Base-by-base conservation (phyloP, 2,888 invertebrate species). In the Pteria penguin region DNA sequence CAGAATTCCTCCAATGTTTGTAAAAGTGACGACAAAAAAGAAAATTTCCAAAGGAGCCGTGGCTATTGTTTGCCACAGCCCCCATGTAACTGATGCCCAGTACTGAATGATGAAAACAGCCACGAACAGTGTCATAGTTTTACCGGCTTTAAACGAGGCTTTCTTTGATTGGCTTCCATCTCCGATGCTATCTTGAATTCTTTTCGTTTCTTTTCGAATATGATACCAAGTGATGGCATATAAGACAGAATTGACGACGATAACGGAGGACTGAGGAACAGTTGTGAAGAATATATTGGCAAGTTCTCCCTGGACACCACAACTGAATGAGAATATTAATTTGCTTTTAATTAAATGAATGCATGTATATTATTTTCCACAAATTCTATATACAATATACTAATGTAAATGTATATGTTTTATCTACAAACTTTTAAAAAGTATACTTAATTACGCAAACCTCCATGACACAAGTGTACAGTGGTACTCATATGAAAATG, bases 251-350 rank as follows among this genome's bases (percentile, higher is more conserved):
- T 81, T 83, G 55, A 75, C 65, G 33, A 78, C 31, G 0, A 81
- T 61, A 4, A 83, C 69, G 0, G 80, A 8, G 0, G 78, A 33
- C 11, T 81, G 57, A 0, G 81, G 83, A 11, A 81, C 79, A 1
- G 83, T 83, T 0, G 83, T 83, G 70, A 80, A 81, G 36, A 69
- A 80, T 36, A 81, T 79, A 69, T 80, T 83, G 22, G 83, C 68
- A 1, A 79, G 36, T 3, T 57, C 33, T 22, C 82, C 82, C 60
- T 81, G 78, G 1, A 83, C 76, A 4, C 76, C 80, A 54, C 45
- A 45, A 45, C 45, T 45, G 45, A 14, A 14, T 45, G 18, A 45
- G n/a, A n/a, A n/a, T n/a, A n/a, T n/a, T n/a, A n/a, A n/a, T n/a
- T n/a, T n/a, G n/a, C n/a, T n/a, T n/a, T n/a, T n/a, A n/a, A n/a